Evolutionary conservation across 2,888 invertebrate species (phyloP).

Genomic region (Amblyjoppa fuscipennis): DNA sequence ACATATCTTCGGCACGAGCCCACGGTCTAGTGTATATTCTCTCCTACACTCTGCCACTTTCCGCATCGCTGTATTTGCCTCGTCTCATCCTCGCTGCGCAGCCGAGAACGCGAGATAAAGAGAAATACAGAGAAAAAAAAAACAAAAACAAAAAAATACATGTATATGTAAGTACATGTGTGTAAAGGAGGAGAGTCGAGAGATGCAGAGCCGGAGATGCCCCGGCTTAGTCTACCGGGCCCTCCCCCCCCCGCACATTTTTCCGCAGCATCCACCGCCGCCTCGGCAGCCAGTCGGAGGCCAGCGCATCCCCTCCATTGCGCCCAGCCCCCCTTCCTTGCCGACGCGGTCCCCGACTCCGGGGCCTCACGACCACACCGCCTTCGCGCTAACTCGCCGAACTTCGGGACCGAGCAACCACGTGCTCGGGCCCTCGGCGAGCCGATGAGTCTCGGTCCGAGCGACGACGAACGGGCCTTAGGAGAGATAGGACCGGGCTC

Average conservation of each 20-base stretch:
- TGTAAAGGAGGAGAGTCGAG: constrained; percentile 55
- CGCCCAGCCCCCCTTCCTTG: too few species aligned
- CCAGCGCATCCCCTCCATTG: not conserved
- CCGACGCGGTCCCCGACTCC: constrained; percentile 49
- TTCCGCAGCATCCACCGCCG: constrained; percentile 78
- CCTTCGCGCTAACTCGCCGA: constrained; percentile 77
- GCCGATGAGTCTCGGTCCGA: constrained; percentile 54
- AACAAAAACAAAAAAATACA: constrained; percentile 45
- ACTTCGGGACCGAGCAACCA: constrained; percentile 53
- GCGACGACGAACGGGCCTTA: constrained; percentile 78
- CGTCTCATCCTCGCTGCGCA: not conserved
- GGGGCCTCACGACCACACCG: constrained; percentile 59
- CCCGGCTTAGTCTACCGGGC: constrained; percentile 75
- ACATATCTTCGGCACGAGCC: constrained; percentile 63
- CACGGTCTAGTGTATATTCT: constrained; percentile 30
- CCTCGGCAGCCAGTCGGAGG: constrained; percentile 60
- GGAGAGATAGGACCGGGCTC: constrained; percentile 81
- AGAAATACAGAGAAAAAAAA: constrained; percentile 37
- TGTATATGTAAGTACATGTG: not conserved
- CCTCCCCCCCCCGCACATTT: constrained; percentile 72
- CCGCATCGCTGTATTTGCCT: constrained; percentile 1
- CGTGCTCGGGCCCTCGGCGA: constrained; percentile 61
- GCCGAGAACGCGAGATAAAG: constrained; percentile 42
- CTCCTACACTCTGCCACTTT: not conserved
- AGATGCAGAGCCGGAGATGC: constrained; percentile 72